Percentiles rank a stretch among this genome's conserved stretches.
phyloP scores from a whole-genome alignment of 1,140 invertebrate genomes.

The Trichonephila clavipes region DNA sequence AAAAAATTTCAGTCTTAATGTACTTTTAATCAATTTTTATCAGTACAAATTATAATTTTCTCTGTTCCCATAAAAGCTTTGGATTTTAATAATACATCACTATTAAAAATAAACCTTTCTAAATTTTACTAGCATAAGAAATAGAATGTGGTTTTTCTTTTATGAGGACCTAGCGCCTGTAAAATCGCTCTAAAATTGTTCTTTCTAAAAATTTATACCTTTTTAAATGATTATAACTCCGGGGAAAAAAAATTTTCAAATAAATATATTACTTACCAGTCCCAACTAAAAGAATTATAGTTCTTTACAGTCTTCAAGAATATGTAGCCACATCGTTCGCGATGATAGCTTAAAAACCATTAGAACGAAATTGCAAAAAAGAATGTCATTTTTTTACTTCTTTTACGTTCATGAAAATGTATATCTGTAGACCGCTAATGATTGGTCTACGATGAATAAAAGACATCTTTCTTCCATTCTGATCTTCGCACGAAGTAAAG shows the following conservation, averaged over 20 bases:
- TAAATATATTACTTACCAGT: not conserved
- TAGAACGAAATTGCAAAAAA: not conserved
- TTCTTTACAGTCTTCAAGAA: not conserved
- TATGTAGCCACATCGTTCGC: not conserved
- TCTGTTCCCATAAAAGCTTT: too few relatives aligned
- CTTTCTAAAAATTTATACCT: too few relatives aligned
- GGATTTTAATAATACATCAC: too few relatives aligned
- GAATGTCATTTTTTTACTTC: not conserved
- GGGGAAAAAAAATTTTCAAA: not conserved
- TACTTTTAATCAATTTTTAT: too few relatives aligned
- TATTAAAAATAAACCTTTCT: too few relatives aligned
- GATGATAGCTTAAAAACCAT: not conserved
- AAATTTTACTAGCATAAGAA: too few relatives aligned
- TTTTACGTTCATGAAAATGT: not conserved
- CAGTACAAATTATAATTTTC: too few relatives aligned
- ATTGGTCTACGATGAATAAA: not conserved
- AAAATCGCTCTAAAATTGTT: too few relatives aligned
- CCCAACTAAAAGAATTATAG: not conserved
- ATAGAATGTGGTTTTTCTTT: too few relatives aligned
- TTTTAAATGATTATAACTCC: too few relatives aligned
- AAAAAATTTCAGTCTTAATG: too few relatives aligned
- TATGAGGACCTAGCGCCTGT: too few relatives aligned
- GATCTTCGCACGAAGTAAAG: not conserved
- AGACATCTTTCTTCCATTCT: not conserved
- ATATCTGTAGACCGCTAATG: constrained; percentile 1